Evolutionary conservation across 2,797 vertebrate species (phyloP).

Genomic region (Sphenopsis melanotis): DNA sequence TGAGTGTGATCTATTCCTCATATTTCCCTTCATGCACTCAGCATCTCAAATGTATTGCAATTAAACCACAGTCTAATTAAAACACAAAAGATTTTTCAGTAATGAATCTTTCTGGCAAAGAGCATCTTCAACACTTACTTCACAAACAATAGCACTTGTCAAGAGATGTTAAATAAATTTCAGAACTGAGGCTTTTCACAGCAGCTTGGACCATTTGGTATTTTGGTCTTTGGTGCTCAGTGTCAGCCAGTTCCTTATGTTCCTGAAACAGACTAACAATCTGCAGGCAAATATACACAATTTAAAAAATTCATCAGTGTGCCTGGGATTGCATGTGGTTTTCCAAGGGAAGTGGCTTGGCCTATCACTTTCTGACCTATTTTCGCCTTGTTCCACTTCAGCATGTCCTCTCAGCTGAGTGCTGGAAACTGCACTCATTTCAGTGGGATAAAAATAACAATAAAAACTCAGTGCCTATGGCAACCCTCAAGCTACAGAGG

Average conservation of each 20-base stretch:
- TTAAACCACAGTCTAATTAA: conserved; percentile 26
- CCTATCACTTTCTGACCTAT: conserved; percentile 4
- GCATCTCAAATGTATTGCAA: neutral
- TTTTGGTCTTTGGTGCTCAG: neutral
- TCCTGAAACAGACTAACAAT: neutral
- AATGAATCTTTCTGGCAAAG: neutral
- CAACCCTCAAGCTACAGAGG: conserved; percentile 63
- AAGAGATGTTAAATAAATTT: neutral
- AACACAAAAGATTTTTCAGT: conserved; percentile 23
- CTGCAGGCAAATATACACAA: neutral
- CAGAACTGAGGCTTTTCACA: neutral
- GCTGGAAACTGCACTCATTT: neutral
- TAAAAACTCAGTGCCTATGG: conserved; percentile 36
- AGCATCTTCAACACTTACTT: conserved; percentile 7
- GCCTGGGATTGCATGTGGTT: neutral
- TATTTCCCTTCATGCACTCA: neutral
- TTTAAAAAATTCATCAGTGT: neutral
- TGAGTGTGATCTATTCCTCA: neutral
- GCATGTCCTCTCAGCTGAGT: neutral
- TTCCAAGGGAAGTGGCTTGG: neutral
- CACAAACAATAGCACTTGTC: conserved; percentile 1
- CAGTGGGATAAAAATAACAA: conserved; percentile 31
- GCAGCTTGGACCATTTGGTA: neutral
- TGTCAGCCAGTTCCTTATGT: neutral
- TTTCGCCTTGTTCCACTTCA: neutral